Evolutionary conservation across 2,888 invertebrate genomes (phyloP), one percentile per base, ranked within the genome.

Genomic region (Holacanthella duospinosa): DNA sequence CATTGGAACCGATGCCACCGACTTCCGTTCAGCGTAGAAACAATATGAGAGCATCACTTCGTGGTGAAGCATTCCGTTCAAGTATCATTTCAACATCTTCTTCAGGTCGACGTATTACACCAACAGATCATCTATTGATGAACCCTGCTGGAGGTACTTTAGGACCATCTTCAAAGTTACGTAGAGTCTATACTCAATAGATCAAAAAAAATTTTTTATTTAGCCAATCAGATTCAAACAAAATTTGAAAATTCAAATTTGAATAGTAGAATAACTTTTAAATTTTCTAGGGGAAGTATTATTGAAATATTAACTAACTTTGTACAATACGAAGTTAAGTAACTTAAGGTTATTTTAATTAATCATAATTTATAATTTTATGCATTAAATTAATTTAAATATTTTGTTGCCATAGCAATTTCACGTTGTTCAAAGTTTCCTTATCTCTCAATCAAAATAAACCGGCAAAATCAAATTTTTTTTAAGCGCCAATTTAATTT

Each of bases 21-120:
- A 59, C 59, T n/a, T 24, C 59, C 2, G 59, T 59, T 4, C 59
- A 59, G 25, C 28, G 43, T 43, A n/a, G 59, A 25, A 59, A 59
- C 28, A 43, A 48, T 26, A 43, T 59, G 44, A 43, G 59, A 4
- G 59, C 59, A 24, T 59, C 59, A 2, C 26, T 59, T 24, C 43
- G 59, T 3, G 59, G 59, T 4, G 59, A 59, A 44, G 28, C n/a
- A 27, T 44, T 25, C 24, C 27, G 54, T 21, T 26, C 43, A 27
- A 26, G 64, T 44, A 57, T 63, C 12, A 43, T 59, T 27, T 59
- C 59, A 3, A 48, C 43, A 6, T 55, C 25, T 48, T 48, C 48
- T 4, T 48, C 48, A 48, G 48, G 48, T 48, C 48, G 48, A n/a
- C 48, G 48, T 21, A 21, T 48, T 4, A 48, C 48, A 4, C 48